Percentiles rank a stretch among this genome's conserved stretches.
Conservation (phyloP, 1,140 invertebrate species). For the Euglossa dilemma region DNA sequence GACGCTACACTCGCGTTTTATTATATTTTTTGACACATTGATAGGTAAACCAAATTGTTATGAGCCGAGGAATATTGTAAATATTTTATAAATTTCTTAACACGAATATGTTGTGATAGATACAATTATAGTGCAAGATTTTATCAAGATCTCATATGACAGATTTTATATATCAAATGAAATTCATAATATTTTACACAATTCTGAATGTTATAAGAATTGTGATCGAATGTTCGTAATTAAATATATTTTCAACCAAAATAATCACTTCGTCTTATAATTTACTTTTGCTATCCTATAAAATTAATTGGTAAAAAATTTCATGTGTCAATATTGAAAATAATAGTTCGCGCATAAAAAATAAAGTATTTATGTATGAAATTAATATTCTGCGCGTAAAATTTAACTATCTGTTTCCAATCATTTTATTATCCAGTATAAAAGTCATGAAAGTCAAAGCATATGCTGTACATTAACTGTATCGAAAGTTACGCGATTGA, state of each 20-base stretch:
- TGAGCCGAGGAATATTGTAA: neutral
- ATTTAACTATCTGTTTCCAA: neutral
- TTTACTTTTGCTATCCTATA: neutral
- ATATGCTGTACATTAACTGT: neutral
- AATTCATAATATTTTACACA: conserved; percentile 6
- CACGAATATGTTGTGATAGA: neutral
- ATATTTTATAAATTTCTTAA: conserved; percentile 12
- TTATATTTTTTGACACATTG: neutral
- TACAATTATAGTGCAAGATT: neutral
- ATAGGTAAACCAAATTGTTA: neutral
- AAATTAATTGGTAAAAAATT: neutral
- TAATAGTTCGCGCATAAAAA: neutral
- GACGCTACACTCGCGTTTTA: neutral
- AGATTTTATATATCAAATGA: neutral
- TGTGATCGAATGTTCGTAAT: conserved; percentile 2
- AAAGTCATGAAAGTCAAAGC: too few relatives aligned
- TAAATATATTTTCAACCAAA: conserved; percentile 11
- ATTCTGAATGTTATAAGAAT: conserved; percentile 1
- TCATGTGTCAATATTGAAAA: neutral
- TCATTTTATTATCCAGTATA: neutral
- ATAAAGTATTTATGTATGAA: conserved; percentile 3
- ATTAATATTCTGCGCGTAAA: neutral
- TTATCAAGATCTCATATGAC: neutral
- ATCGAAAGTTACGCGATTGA: neutral
- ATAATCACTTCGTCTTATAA: neutral